Conservation (phyloP, 2,113 vertebrate species). For the Myotis brandtii region DNA sequence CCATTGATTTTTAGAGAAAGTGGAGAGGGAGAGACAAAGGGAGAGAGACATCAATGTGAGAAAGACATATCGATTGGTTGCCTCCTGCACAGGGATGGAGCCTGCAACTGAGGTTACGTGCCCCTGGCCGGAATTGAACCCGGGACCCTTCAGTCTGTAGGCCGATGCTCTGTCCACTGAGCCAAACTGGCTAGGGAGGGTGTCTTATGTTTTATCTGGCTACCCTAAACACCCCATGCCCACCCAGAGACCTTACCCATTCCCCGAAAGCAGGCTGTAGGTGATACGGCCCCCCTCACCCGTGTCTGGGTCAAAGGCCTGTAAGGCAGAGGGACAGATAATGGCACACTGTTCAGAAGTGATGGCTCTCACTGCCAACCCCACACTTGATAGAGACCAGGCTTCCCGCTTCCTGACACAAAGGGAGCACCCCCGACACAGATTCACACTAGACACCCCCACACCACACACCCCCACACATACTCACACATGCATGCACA, state of each 20-base stretch:
- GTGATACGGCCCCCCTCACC: constrained; percentile 87
- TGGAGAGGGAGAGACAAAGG: too few species aligned
- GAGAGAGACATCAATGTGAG: too few species aligned
- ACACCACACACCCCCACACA: background rate
- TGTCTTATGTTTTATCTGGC: background rate
- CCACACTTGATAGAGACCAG: fast-evolving
- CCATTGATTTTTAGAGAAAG: too few species aligned
- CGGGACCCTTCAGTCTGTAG: too few species aligned
- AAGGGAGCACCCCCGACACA: background rate
- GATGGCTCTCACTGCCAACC: too few species aligned
- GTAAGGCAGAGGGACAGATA: background rate
- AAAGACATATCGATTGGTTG: too few species aligned
- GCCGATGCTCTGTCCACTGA: too few species aligned
- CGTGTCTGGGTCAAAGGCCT: constrained; percentile 93
- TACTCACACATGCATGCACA: background rate
- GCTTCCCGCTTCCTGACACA: background rate
- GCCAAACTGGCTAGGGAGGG: too few species aligned
- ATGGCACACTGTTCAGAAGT: background rate
- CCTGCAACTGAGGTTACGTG: too few species aligned
- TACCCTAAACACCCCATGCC: fast-evolving
- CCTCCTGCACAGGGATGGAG: too few species aligned
- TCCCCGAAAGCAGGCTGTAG: constrained; percentile 91
- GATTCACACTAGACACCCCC: background rate
- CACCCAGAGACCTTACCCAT: constrained; percentile 86
- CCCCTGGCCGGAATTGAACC: too few species aligned